phyloP scores from a whole-genome alignment of 92 coral and sea anemone species.

The Anthopleura xanthogrammica region DNA sequence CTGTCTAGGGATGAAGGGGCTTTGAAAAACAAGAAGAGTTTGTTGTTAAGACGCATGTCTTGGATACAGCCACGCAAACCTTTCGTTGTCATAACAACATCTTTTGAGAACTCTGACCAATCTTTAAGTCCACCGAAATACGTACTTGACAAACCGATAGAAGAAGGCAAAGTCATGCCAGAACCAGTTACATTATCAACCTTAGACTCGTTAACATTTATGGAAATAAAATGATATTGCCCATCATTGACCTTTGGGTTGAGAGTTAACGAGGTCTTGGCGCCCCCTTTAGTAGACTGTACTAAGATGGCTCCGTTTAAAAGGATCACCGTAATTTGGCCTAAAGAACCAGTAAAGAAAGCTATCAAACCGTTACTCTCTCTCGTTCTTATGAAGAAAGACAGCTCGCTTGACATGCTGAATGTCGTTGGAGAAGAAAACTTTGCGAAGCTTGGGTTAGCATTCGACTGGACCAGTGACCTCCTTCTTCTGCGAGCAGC shows the following conservation, averaged over 20 bases:
- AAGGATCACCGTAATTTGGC: constrained; percentile 62
- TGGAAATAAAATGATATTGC: constrained; percentile 53
- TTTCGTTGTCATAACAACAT: constrained; percentile 26
- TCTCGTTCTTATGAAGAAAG: constrained; percentile 82
- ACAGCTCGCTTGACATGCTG: constrained; percentile 39
- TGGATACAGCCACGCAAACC: constrained; percentile 88
- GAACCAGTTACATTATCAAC: constrained; percentile 45
- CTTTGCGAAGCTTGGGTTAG: constrained; percentile 68
- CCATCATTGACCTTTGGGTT: constrained; percentile 52
- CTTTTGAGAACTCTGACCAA: constrained; percentile 30
- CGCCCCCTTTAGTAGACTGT: constrained; percentile 33
- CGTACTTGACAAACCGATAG: constrained; percentile 41
- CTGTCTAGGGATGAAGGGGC: constrained; percentile 45
- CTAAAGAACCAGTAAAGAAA: constrained; percentile 38
- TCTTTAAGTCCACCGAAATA: constrained; percentile 82
- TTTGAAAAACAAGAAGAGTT: constrained; percentile 62
- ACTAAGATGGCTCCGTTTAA: constrained; percentile 39
- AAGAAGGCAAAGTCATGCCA: constrained; percentile 38
- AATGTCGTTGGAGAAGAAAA: constrained; percentile 54
- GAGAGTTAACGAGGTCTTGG: constrained; percentile 4
- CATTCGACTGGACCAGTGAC: constrained; percentile 29
- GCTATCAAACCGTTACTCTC: constrained; percentile 59
- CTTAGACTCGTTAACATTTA: constrained; percentile 45
- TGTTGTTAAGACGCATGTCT: constrained; percentile 74
- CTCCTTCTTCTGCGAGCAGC: constrained; percentile 53